Percentiles rank a stretch among this genome's conserved stretches.
Evolutionary conservation across 2,113 vertebrate species (phyloP).

Genomic region (Symphodus melops): DNA sequence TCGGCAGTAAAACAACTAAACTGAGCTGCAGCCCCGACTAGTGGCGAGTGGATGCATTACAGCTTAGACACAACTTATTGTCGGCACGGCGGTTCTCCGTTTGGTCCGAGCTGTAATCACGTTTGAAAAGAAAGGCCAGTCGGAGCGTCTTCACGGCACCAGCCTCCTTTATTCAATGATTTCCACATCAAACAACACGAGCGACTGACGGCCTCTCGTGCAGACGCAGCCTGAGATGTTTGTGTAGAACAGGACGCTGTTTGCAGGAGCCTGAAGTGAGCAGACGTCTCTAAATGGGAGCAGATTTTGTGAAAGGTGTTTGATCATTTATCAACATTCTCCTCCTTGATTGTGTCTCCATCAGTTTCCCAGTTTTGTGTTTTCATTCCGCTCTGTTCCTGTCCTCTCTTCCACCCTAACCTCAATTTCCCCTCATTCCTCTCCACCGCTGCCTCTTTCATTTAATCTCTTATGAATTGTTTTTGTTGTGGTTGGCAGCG

Average conservation of each 20-base stretch:
- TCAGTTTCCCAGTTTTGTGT: neutral
- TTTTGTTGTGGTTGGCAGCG: conserved; percentile 16
- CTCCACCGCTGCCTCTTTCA: conserved; percentile 8
- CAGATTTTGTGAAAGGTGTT: conserved; percentile 35
- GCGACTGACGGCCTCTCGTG: conserved; percentile 24
- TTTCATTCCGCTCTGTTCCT: conserved; percentile 24
- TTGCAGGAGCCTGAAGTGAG: conserved; percentile 17
- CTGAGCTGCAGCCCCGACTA: too few species aligned
- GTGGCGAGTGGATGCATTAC: too few species aligned
- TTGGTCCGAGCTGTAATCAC: too few species aligned
- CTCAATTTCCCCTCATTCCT: conserved; percentile 29
- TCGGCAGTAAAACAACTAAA: too few species aligned
- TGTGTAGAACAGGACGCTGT: conserved; percentile 1
- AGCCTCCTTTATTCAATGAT: conserved; percentile 59
- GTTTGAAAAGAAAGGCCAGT: too few species aligned
- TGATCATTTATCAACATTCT: conserved; percentile 26
- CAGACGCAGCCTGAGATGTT: too few species aligned
- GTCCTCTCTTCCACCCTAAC: conserved; percentile 9
- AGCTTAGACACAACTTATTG: too few species aligned
- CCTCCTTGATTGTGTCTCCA: conserved; percentile 15
- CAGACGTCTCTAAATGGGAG: conserved; percentile 21
- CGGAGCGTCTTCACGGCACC: too few species aligned
- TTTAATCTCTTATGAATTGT: conserved; percentile 27
- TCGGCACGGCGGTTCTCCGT: too few species aligned
- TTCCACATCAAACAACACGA: conserved; percentile 35